Evolutionary conservation across 2,888 invertebrate species (phyloP).

Genomic region (Eristalis pertinax): DNA sequence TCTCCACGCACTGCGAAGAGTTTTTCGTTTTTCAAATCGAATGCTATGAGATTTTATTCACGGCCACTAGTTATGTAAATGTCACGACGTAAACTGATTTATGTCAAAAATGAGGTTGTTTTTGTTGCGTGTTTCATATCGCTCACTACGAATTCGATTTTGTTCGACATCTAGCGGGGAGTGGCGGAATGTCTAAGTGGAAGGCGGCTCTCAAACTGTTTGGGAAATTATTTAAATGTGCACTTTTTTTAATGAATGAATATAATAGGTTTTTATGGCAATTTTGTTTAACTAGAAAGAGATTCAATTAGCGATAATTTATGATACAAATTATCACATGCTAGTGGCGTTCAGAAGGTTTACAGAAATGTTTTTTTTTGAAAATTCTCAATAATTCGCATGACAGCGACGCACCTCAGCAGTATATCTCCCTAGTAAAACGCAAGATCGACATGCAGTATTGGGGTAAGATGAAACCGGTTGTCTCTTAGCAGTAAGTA

Average conservation of each 20-base stretch:
- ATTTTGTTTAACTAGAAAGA: too few species aligned
- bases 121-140: slow-evolving; percentile 6
- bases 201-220: slow-evolving; percentile 18
- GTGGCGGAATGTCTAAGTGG: not conserved
- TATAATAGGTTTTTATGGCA: not conserved
- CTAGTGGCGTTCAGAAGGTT: too few species aligned
- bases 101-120: slow-evolving; percentile 29
- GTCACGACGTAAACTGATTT: slow-evolving; percentile 25
- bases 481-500: too few species aligned
- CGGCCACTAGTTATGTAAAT: slow-evolving; percentile 47
- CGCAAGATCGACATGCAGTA: too few species aligned
- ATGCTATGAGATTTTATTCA: slow-evolving; percentile 7
- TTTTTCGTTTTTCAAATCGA: not conserved
- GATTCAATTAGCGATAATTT: too few species aligned
- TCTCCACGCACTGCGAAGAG: slow-evolving; percentile 24
- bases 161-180: not conserved
- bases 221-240: not conserved
- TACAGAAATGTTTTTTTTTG: too few species aligned
- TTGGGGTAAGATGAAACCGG: too few species aligned
- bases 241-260: not conserved
- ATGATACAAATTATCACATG: too few species aligned
- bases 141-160: not conserved
- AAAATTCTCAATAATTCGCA: too few species aligned
- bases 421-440: too few species aligned
- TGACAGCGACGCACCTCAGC: too few species aligned